Evolutionary conservation across 64 coral and sea anemone genomes (phyloP).

Genomic region (Stylophora pistillata): DNA sequence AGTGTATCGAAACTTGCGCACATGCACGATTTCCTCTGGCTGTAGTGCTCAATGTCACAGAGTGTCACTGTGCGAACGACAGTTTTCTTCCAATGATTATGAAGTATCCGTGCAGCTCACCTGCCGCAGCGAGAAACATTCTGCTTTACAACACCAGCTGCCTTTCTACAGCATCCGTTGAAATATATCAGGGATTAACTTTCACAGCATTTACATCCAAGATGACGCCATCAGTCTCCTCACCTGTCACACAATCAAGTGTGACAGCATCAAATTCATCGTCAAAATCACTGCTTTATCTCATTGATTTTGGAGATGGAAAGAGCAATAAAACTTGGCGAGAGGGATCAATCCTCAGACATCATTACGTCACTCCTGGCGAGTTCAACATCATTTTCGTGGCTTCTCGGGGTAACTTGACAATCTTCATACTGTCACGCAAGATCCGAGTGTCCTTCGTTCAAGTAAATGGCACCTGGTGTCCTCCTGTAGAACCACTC

Average conservation of each 20-base stretch:
- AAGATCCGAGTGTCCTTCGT: background rate
- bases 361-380: background rate
- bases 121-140: background rate
- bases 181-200: constrained; percentile 16
- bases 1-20: constrained; percentile 1
- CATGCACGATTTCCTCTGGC: constrained; percentile 24
- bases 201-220: background rate
- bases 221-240: background rate
- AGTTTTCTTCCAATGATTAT: background rate
- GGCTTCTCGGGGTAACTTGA: background rate
- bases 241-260: background rate
- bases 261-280: background rate
- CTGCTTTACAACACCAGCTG: constrained; percentile 26
- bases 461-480: background rate
- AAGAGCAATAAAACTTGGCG: background rate
- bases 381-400: constrained; percentile 32
- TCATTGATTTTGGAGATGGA: constrained; percentile 8
- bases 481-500: background rate
- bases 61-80: constrained; percentile 4
- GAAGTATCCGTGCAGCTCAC: background rate
- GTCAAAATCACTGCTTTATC: background rate
- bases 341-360: background rate
- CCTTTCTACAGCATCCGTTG: background rate
- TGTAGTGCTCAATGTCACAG: constrained; percentile 15
- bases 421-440: background rate